These are phyloP conservation scores for Tipula helvola DNA, from an alignment of 2,888 invertebrate genomes.

Conservation along the genomic window DNA sequence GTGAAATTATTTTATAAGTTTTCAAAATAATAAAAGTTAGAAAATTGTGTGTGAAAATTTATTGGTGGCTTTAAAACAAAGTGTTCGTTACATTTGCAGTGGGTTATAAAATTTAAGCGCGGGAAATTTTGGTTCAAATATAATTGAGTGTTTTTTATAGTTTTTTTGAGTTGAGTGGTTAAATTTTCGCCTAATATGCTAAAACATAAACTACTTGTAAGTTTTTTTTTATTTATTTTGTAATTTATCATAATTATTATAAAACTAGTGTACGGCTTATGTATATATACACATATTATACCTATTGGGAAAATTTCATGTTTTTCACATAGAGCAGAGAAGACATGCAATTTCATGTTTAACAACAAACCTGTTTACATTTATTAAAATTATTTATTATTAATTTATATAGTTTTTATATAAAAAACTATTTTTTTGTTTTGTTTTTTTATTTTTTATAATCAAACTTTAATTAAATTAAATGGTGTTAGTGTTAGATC, in stretches of 20 bases:
- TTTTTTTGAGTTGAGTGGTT: not conserved
- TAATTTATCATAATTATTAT: not conserved
- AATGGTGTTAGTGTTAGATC: not conserved
- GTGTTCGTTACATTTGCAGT: not conserved
- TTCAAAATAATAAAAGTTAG: not conserved
- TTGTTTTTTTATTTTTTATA: not conserved
- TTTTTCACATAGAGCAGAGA: not conserved
- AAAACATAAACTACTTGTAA: not conserved
- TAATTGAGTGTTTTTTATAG: not conserved
- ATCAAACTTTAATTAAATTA: not conserved
- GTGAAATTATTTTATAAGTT: not conserved
- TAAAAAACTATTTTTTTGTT: not conserved
- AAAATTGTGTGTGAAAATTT: not conserved
- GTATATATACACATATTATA: not conserved
- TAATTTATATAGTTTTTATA: not conserved
- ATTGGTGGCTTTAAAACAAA: not conserved
- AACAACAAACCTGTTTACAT: not conserved
- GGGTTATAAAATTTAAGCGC: not conserved
- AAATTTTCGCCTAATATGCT: not conserved
- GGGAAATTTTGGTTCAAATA: not conserved
- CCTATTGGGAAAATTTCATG: not conserved
- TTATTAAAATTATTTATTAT: not conserved
- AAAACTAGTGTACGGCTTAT: not conserved
- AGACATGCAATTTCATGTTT: not conserved
- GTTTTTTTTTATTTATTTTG: not conserved